Evolutionary conservation across 2,888 invertebrate genomes (phyloP), one percentile per base, ranked within the genome.

Genomic region (Silvanus unidentatus): DNA sequence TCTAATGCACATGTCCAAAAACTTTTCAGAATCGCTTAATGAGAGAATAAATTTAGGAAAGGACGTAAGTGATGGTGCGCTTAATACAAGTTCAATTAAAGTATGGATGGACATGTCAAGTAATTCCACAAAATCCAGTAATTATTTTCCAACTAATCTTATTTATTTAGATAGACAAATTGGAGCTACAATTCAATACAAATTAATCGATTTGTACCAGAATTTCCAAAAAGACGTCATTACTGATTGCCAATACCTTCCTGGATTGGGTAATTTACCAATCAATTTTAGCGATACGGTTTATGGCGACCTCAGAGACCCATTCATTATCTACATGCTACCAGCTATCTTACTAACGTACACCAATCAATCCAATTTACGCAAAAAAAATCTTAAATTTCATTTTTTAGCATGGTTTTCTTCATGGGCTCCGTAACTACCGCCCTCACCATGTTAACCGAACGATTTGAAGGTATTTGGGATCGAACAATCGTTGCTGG

Each of bases 401-500:
- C 14, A 37, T 15, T 16, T 32, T 32, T 32, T 12, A 92, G 92
- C 16, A 82, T 91, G 60, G 79, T 88, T 29, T 94, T 88, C 74
- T 89, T 94, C 73, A 73, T 93, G 73, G 84, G 92, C 0, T 83
- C 89, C 0, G 80, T 90, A 34, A 80, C 91, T 64, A 91, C 92
- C 1, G 86, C 91, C 0, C 80, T 88, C 1, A 81, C 88, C 14
- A 84, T 92, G 64, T 85, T 91, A 50, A 76, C 84, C 0, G 91
- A 91, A 66, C 79, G 86, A 28, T 76, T 82, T 57, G 89, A 90
- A 66, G 91, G 94, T 3, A 81, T 93, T 50, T 85, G 94, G 84
- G 89, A 93, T 66, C 76, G 94, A 47, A 88, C 87, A 44, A 77
- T 89, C 1, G 88, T 92, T 4, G 88, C 93, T 50, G 92, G 93